These are phyloP conservation scores for Acronicta alni DNA, from an alignment of 2,888 invertebrate genomes.

Conservation along the genomic window DNA sequence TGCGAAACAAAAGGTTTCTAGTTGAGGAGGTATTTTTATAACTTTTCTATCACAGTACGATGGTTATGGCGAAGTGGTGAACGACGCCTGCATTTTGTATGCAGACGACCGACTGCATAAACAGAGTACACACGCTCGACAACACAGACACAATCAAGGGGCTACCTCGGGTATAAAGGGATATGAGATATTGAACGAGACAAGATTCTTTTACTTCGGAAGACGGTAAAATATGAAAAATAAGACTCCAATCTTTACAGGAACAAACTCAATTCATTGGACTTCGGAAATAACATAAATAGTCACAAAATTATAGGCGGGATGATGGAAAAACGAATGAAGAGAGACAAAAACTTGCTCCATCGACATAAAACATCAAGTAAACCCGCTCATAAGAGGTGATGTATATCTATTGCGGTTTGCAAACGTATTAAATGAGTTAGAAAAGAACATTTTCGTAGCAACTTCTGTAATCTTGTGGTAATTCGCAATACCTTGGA, in stretches of 20 bases:
- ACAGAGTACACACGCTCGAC: slow-evolving; percentile 55
- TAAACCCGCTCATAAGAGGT: slow-evolving; percentile 55
- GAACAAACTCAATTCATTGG: slow-evolving; percentile 1
- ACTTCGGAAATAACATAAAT: slow-evolving; percentile 17
- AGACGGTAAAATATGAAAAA: slow-evolving; percentile 4
- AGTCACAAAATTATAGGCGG: slow-evolving; percentile 22
- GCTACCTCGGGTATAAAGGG: slow-evolving; percentile 30
- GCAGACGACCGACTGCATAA: slow-evolving; percentile 68
- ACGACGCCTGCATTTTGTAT: slow-evolving; percentile 62
- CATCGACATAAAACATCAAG: slow-evolving; percentile 38
- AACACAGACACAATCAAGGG: slow-evolving; percentile 41
- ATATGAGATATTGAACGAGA: slow-evolving; percentile 20
- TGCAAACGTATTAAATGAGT: slow-evolving; percentile 59
- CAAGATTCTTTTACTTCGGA: slow-evolving; percentile 4
- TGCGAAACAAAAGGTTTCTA: slow-evolving; percentile 29
- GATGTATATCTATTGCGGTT: slow-evolving; percentile 53
- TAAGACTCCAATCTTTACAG: neutral
- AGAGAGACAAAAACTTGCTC: slow-evolving; percentile 29
- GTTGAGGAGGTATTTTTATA: slow-evolving; percentile 53
- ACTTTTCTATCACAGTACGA: slow-evolving; percentile 53
- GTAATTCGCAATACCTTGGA: slow-evolving; percentile 59
- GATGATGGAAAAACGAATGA: slow-evolving; percentile 24
- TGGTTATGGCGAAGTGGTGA: slow-evolving; percentile 34
- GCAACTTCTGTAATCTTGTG: slow-evolving; percentile 63
- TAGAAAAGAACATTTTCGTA: slow-evolving; percentile 59